phyloP scores from a whole-genome alignment of 2,888 invertebrate species.

The Scotopteryx bipunctaria region DNA sequence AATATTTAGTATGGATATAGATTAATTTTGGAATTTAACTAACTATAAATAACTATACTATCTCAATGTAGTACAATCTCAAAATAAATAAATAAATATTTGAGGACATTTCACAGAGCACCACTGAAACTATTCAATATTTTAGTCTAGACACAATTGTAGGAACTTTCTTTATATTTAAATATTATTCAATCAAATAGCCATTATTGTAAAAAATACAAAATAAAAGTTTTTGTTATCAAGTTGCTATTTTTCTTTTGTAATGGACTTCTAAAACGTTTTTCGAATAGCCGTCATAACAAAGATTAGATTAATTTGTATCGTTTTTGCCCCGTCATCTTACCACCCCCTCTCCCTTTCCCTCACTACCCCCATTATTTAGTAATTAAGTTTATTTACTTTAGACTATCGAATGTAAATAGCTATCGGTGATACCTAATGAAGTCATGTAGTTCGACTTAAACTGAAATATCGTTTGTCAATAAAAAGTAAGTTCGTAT shows the following conservation, averaged over 20 bases:
- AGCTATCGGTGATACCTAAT: slow-evolving; percentile 13
- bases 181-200: too few relatives aligned
- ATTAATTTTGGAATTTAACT: too few relatives aligned
- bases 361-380: not conserved
- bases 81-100: too few relatives aligned
- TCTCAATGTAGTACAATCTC: too few relatives aligned
- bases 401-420: slow-evolving; percentile 18
- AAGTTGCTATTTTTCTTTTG: not conserved
- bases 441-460: slow-evolving; percentile 13
- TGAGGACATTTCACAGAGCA: too few relatives aligned
- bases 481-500: too few relatives aligned
- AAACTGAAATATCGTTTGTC: slow-evolving; percentile 13
- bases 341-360: not conserved
- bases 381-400: slow-evolving; percentile 22
- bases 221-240: not conserved
- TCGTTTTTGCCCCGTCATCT: slow-evolving; percentile 6
- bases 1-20: too few relatives aligned
- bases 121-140: too few relatives aligned
- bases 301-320: slow-evolving; percentile 17
- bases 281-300: slow-evolving; percentile 14
- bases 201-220: not conserved
- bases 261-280: slow-evolving; percentile 9
- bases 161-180: too few relatives aligned
- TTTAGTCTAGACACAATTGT: too few relatives aligned
- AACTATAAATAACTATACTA: too few relatives aligned